Percentiles rank a stretch among this genome's conserved stretches.
These are phyloP conservation scores for Colius striatus DNA, from an alignment of 2,113 vertebrate genomes.

Conservation along the genomic window DNA sequence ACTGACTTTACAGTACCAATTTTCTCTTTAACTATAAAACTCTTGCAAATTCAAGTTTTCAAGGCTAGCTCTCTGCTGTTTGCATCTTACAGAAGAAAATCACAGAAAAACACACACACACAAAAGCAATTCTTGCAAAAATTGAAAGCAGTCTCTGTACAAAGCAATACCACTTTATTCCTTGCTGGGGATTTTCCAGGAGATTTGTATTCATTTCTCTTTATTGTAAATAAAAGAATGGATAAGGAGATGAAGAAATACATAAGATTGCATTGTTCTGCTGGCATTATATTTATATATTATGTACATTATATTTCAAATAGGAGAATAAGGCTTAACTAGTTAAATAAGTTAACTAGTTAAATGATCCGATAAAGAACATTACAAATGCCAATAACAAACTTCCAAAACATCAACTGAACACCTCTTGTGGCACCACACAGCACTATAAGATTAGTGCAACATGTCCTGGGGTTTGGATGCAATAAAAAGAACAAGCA, in stretches of 20 bases:
- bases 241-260: not conserved
- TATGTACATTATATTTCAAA: not conserved
- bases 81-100: not conserved
- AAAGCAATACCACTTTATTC: not conserved
- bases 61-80: not conserved
- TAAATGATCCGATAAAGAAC: not conserved
- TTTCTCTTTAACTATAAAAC: not conserved
- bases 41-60: constrained; percentile 18
- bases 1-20: not conserved
- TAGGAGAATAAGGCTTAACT: not conserved
- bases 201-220: not conserved
- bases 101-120: not conserved
- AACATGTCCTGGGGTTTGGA: constrained; percentile 22
- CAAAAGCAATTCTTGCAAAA: not conserved
- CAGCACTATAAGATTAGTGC: constrained; percentile 2
- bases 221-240: not conserved
- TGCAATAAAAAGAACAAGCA: constrained; percentile 40
- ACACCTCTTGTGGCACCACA: not conserved
- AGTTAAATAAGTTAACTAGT: not conserved
- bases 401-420: not conserved
- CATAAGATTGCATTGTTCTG: not conserved
- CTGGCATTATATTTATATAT: not conserved
- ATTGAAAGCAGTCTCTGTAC: not conserved
- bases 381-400: constrained; percentile 6
- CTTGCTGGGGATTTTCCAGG: not conserved